Percentiles rank a stretch among this genome's conserved stretches.
Evolutionary conservation across 2,797 vertebrate genomes (phyloP).

Genomic region (Pangasius krempfi): DNA sequence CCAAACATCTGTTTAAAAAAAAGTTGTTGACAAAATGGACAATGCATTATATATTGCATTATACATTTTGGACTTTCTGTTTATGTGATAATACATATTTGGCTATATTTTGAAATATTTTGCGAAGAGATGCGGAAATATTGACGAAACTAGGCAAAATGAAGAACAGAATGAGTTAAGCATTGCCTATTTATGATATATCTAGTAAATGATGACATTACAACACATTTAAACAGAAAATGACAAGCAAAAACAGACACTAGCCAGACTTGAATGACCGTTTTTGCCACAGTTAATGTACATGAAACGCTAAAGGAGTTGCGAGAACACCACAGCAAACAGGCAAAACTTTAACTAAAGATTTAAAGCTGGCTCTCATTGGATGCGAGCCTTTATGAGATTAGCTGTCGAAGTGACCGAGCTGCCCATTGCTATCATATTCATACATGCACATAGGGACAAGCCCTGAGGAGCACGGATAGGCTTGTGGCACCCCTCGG

Average conservation of each 20-base stretch:
- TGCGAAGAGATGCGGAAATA: not conserved
- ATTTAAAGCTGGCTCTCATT: not conserved
- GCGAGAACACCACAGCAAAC: not conserved
- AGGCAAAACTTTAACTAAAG: not conserved
- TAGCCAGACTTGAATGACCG: not conserved
- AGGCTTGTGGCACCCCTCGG: conserved; percentile 40
- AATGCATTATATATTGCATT: not conserved
- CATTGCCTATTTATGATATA: not conserved
- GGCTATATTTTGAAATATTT: not conserved
- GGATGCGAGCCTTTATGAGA: not conserved
- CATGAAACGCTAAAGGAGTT: not conserved
- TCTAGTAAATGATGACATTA: not conserved
- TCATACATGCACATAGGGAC: not conserved
- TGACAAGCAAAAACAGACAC: not conserved
- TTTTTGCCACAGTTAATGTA: not conserved
- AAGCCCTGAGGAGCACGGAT: conserved; percentile 27
- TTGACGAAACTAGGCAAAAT: not conserved
- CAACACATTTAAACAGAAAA: not conserved
- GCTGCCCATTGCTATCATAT: conserved; percentile 9
- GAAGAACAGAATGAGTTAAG: not conserved
- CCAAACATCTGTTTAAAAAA: not conserved
- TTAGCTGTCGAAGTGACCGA: conserved; percentile 22
- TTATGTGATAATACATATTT: no score
- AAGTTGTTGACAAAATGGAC: not conserved
- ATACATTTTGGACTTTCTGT: not conserved